Evolutionary conservation across 2,113 vertebrate species (phyloP).

Genomic region (Microcebus ravelobensis): DNA sequence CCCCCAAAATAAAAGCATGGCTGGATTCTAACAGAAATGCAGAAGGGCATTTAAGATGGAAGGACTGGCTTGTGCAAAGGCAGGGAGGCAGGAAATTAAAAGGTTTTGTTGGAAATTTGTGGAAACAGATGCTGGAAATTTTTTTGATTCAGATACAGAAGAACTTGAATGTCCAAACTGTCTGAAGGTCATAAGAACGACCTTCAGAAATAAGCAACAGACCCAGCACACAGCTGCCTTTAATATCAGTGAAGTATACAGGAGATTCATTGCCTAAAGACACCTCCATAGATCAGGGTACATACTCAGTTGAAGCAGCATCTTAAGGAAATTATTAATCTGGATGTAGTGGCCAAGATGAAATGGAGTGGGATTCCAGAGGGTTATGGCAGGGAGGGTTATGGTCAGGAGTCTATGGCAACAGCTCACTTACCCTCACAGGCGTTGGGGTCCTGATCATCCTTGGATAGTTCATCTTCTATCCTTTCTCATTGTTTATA

Average conservation of each 20-base stretch:
- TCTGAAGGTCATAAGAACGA: neutral
- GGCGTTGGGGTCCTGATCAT: neutral
- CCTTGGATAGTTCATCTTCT: neutral
- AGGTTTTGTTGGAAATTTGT: neutral
- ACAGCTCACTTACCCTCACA: neutral
- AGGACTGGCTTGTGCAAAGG: neutral
- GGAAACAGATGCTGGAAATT: neutral
- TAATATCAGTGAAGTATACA: neutral
- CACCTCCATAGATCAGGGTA: neutral
- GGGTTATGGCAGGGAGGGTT: neutral
- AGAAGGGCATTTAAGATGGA: neutral
- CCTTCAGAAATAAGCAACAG: neutral
- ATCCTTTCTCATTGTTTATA: constrained; percentile 60
- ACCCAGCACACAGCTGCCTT: neutral
- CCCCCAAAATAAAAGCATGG: neutral
- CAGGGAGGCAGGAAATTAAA: neutral
- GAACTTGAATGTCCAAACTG: neutral
- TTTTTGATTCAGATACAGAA: neutral
- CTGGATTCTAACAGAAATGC: neutral
- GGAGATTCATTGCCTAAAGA: neutral
- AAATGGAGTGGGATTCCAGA: neutral
- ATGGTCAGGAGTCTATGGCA: neutral
- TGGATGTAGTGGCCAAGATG: neutral
- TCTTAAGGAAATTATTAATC: neutral
- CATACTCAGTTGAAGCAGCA: neutral